phyloP scores from a whole-genome alignment of 1,140 invertebrate genomes.

The Danaus plexippus region DNA sequence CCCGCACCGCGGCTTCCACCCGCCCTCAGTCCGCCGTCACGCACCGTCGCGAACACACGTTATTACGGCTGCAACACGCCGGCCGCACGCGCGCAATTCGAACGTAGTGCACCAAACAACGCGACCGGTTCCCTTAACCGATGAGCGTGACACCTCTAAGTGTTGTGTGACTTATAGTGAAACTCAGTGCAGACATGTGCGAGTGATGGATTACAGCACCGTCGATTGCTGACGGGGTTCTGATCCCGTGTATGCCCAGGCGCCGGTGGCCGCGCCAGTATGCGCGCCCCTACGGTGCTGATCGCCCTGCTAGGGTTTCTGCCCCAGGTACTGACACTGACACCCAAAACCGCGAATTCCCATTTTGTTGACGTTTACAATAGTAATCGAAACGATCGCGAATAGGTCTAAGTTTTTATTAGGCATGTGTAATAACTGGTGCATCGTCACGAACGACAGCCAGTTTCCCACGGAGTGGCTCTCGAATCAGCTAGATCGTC shows the following conservation, averaged over 20 bases:
- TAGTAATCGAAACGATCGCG: slow-evolving; percentile 32
- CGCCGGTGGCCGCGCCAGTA: slow-evolving; percentile 66
- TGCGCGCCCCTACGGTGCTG: slow-evolving; percentile 68
- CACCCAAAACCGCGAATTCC: slow-evolving; percentile 51
- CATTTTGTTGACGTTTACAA: slow-evolving; percentile 45
- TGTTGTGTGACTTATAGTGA: slow-evolving; percentile 68
- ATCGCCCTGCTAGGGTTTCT: slow-evolving; percentile 69
- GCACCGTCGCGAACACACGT: slow-evolving; percentile 55
- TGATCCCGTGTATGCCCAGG: slow-evolving; percentile 61
- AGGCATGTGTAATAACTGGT: slow-evolving; percentile 1
- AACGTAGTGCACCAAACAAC: slow-evolving; percentile 62
- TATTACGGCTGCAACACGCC: slow-evolving; percentile 39
- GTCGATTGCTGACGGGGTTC: slow-evolving; percentile 57
- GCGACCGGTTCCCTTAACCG: slow-evolving; percentile 59
- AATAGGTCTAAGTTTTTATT: slow-evolving; percentile 27
- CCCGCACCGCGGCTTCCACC: slow-evolving; percentile 56
- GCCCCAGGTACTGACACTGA: slow-evolving; percentile 61
- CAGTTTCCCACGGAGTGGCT: slow-evolving; percentile 59
- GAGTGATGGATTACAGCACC: slow-evolving; percentile 63
- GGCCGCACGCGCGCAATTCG: slow-evolving; percentile 62
- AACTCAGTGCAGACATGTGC: slow-evolving; percentile 64
- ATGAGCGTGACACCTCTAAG: slow-evolving; percentile 65
- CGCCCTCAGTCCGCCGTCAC: slow-evolving; percentile 66
- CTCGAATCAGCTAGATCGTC: slow-evolving; percentile 52
- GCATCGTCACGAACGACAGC: slow-evolving; percentile 36